Evolutionary conservation across 1,140 invertebrate genomes (phyloP).

Genomic region (Drepana arcuata): DNA sequence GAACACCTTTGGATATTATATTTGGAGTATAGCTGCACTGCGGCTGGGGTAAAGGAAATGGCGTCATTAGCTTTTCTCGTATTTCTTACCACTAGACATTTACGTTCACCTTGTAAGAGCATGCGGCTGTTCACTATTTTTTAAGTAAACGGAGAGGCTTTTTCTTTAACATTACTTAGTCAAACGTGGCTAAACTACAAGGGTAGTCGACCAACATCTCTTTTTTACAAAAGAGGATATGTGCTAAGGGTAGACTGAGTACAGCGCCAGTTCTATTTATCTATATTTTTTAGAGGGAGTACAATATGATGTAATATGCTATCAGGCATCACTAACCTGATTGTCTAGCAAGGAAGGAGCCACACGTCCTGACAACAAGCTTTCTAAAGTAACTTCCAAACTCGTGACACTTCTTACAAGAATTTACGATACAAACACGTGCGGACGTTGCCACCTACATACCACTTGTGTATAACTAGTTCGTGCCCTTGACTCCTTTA

Average conservation of each 20-base stretch:
- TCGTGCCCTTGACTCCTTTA: no score
- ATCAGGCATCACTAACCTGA: conserved; percentile 9
- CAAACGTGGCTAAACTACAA: no score
- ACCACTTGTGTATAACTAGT: no score
- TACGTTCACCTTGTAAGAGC: conserved; percentile 21
- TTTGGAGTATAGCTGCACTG: conserved; percentile 47
- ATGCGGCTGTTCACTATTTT: conserved; percentile 5
- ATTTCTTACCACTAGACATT: conserved; percentile 44
- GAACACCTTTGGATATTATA: conserved; percentile 57
- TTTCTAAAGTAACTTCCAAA: conserved; percentile 10
- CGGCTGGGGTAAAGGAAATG: conserved; percentile 52
- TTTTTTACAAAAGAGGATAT: no score
- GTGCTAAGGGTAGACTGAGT: no score
- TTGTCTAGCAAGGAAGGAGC: conserved; percentile 11
- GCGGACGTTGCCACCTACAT: no score
- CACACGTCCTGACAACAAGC: no score
- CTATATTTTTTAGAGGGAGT: no score
- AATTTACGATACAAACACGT: conserved; percentile 9
- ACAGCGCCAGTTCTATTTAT: no score
- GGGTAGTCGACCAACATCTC: no score
- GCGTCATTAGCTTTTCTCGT: conserved; percentile 63
- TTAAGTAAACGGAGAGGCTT: not conserved
- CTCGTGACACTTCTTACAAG: conserved; percentile 14
- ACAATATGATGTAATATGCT: no score
- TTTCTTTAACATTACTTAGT: not conserved